These are phyloP conservation scores for Agelastica alni DNA, from an alignment of 2,888 invertebrate genomes.

Conservation along the genomic window DNA sequence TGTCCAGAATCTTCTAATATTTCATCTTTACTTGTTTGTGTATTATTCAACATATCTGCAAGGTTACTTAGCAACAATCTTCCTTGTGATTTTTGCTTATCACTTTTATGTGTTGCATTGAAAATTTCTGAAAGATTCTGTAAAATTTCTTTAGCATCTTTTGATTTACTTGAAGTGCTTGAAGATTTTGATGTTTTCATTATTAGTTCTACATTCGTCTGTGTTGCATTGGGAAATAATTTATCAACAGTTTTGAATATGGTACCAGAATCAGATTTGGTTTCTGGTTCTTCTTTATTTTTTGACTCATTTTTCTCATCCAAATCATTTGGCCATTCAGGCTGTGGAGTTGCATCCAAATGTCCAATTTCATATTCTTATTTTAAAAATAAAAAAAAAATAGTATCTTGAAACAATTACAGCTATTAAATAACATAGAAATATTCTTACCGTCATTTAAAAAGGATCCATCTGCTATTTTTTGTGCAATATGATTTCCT, in stretches of 20 bases:
- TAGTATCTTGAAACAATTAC: too few species aligned
- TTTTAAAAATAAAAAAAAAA: not conserved
- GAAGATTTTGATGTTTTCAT: conserved; percentile 19
- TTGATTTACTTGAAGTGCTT: conserved; percentile 18
- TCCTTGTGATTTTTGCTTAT: conserved; percentile 33
- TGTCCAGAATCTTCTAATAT: conserved; percentile 34
- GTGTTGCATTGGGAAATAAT: conserved; percentile 15
- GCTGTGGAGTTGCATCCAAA: conserved; percentile 34
- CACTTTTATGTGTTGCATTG: conserved; percentile 28
- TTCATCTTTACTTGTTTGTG: conserved; percentile 1
- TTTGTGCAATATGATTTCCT: conserved; percentile 30
- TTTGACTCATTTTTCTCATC: conserved; percentile 22
- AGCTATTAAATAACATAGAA: too few species aligned
- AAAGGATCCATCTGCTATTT: conserved; percentile 33
- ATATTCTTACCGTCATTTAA: conserved; percentile 30
- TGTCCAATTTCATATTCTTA: conserved; percentile 11
- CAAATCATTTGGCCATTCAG: conserved; percentile 34
- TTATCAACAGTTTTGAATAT: conserved; percentile 37
- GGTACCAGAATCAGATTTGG: conserved; percentile 26
- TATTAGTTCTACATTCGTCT: not conserved
- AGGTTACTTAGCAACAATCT: conserved; percentile 30
- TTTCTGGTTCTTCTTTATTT: conserved; percentile 18
- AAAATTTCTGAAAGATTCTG: conserved; percentile 34
- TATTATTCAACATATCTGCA: conserved; percentile 23
- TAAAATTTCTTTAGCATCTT: conserved; percentile 30